phyloP scores from a whole-genome alignment of 2,113 vertebrate species.

The Calypte anna region DNA sequence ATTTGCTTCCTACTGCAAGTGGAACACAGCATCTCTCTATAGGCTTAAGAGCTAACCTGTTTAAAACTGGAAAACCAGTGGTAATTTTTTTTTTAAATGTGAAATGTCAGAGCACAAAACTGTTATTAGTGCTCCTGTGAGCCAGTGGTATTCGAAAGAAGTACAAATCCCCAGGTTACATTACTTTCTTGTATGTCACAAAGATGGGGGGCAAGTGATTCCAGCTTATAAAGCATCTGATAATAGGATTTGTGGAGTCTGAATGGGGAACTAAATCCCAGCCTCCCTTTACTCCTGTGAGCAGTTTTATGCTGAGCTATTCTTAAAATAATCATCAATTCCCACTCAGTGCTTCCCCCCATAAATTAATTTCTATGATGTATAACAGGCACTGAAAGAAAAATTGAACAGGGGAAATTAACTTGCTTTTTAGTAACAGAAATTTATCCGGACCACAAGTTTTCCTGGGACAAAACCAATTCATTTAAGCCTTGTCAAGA shows the following conservation, averaged over 20 bases:
- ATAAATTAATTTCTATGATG: constrained; percentile 57
- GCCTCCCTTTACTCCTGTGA: background rate
- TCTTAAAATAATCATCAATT: constrained; percentile 60
- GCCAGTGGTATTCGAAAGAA: background rate
- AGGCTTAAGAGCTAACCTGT: background rate
- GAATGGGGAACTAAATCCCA: constrained; percentile 32
- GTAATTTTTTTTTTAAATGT: background rate
- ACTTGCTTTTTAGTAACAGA: constrained; percentile 50
- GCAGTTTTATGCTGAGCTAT: constrained; percentile 31
- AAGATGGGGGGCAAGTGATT: background rate
- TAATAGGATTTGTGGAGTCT: background rate
- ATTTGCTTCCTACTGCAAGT: background rate
- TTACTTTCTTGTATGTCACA: background rate
- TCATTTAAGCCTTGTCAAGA: constrained; percentile 44
- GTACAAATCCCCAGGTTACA: background rate
- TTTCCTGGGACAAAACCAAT: constrained; percentile 50
- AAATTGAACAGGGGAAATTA: constrained; percentile 55
- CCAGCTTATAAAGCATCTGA: background rate
- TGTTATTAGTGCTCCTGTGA: background rate
- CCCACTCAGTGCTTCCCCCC: background rate
- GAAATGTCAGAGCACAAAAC: background rate
- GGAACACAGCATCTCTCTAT: background rate
- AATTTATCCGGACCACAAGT: constrained; percentile 52
- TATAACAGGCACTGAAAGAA: constrained; percentile 49
- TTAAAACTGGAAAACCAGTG: background rate